Evolutionary conservation across 1,140 invertebrate genomes (phyloP), one percentile per base, ranked within the genome.

Genomic region (Drosophila hydei): DNA sequence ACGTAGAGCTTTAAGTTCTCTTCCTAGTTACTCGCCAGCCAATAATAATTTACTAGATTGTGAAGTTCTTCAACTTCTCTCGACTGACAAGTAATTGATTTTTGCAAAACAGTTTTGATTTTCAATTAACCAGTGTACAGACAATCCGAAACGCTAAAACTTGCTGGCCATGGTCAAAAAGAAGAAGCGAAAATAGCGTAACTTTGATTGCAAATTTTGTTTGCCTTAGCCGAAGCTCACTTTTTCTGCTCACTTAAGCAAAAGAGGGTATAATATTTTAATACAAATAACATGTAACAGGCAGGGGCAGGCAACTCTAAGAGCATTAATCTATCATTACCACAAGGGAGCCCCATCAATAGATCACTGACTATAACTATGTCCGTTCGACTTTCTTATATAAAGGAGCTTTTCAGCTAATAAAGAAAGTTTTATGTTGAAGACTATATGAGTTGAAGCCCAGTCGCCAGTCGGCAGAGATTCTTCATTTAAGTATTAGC

Each of bases 151-250:
- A 43, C 25, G 42, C 18, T 45, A 19, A 36, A 36, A 67, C 23
- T 48, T 59, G 2, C 25, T 19, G 52, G n/a, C 6, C 5, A 19
- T 61, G 18, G 16, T n/a, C 36, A 38, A 40, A 50, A 52, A 21
- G 0, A 7, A 16, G 23, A 52, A 81, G n/a, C n/a, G n/a, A 78
- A 76, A 76, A 77, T 73, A 64, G 61, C 69, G 85, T 59, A 85
- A 75, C 81, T 87, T 85, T 80, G 81, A 85, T 85, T 85, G 80
- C 80, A 64, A 85, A 80, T 69, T 74, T 33, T 85, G 68, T 85
- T 77, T 85, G 62, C 69, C 67, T 64, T 42, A 59, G 65, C 45
- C 72, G 45, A 79, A 79, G 71, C 80, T 63, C 51, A 72, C 67
- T 85, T 69, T 61, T 51, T n/a, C n/a, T 43, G 38, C 38, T 8